Evolutionary conservation across 2,888 invertebrate species (phyloP).

Genomic region (Nymphalis polychloros): DNA sequence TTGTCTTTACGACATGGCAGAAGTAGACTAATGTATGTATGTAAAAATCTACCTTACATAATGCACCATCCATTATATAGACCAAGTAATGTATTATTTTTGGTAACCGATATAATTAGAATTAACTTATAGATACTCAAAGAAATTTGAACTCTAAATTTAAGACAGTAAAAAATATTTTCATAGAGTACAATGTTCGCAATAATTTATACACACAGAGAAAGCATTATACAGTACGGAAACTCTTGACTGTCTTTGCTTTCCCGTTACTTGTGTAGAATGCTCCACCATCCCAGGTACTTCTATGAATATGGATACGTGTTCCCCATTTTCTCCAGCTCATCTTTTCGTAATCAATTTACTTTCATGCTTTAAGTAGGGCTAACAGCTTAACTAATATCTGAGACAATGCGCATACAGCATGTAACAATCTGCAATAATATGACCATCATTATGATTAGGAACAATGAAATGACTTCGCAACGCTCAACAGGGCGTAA

Average conservation of each 20-base stretch:
- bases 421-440: conserved; percentile 67
- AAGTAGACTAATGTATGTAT: background rate
- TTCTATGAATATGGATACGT: conserved; percentile 11
- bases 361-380: conserved; percentile 32
- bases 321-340: conserved; percentile 11
- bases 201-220: conserved; percentile 38
- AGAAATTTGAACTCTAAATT: conserved; percentile 5
- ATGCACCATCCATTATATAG: background rate
- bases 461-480: conserved; percentile 71
- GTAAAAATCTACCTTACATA: background rate
- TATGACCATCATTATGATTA: conserved; percentile 63
- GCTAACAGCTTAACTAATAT: conserved; percentile 51
- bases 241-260: conserved; percentile 58
- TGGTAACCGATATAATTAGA: background rate
- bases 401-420: conserved; percentile 54
- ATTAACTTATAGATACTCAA: background rate
- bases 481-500: conserved; percentile 73
- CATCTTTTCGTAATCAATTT: conserved; percentile 28
- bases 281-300: conserved; percentile 22
- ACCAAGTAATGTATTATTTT: background rate
- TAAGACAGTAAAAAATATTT: conserved; percentile 1
- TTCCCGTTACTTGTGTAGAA: conserved; percentile 37
- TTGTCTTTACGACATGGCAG: background rate
- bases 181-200: background rate
- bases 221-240: conserved; percentile 55